Evolutionary conservation across 2,797 vertebrate species (phyloP), one percentile per base, ranked within the genome.

Genomic region (Galagoides demidoff): DNA sequence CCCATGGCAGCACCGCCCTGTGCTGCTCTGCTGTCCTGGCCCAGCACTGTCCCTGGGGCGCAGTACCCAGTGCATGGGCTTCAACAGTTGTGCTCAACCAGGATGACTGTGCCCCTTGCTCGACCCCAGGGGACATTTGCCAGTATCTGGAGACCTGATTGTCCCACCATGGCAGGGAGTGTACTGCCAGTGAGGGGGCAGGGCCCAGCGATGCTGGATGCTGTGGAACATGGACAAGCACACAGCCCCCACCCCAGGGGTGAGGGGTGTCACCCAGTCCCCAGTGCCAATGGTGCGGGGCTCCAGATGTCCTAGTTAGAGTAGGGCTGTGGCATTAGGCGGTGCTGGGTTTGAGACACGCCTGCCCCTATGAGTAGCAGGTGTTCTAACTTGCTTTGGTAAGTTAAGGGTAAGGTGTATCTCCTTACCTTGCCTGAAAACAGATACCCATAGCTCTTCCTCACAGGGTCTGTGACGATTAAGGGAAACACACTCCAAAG

Each of bases 211-310:
- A 5, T 7, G 22, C 22, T 20, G 12, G 13, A 5, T 7, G 22
- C 22, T 20, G 9, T 7, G 2, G 19, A 23, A 19, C 14, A 2
- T 25, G 4, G 1, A 2, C 9, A 5, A n/a, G 12, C 22, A 7
- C 5, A 3, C 37, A 1, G 11, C 3, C 27, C n/a, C 5, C 0
- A 6, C 5, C 6, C 11, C 2, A 31, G n/a, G 57, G 14, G 49
- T 52, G 14, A 14, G 2, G 49, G 49, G 14, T 1, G 49, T 6
- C 9, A 19, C 19, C 9, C 10, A 29, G 22, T 23, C 25, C 25
- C 0, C 0, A 4, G 5, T 5, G 7, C 13, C 31, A 29, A 7
- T 2, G 3, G 43, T 1, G 13, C 7, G 1, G 10, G 0, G 55
- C 52, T 1, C 9, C 6, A 49, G 45, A 20, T 25, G 19, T 9